Percentiles rank a stretch among this genome's conserved stretches.
These are phyloP conservation scores for Leucophenga montana DNA, from an alignment of 2,888 invertebrate species.

Conservation along the genomic window DNA sequence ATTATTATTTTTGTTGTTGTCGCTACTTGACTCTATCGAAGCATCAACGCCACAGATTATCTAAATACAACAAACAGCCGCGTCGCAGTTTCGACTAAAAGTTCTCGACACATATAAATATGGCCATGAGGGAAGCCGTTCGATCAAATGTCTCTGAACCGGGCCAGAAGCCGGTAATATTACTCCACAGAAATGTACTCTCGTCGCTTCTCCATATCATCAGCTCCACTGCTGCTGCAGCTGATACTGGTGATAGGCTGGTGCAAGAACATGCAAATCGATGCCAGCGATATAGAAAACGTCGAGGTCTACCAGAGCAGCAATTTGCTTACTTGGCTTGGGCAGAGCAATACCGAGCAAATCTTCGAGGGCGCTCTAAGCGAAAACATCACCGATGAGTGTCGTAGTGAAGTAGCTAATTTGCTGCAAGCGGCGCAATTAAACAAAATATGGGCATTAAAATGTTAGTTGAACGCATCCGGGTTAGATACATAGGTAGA, in stretches of 20 bases:
- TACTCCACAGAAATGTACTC: slow-evolving; percentile 5
- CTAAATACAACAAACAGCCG: neutral
- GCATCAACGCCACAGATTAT: slow-evolving; percentile 2
- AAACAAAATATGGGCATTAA: slow-evolving; percentile 44
- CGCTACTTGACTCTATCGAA: slow-evolving; percentile 14
- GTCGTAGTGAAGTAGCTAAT: slow-evolving; percentile 42
- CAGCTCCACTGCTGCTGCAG: neutral
- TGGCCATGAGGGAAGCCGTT: slow-evolving; percentile 14
- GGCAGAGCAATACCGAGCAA: slow-evolving; percentile 53
- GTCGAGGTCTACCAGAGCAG: neutral
- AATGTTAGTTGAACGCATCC: slow-evolving; percentile 40
- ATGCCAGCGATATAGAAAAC: neutral
- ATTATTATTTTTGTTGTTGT: too few species aligned
- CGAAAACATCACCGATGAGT: slow-evolving; percentile 27
- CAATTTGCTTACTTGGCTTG: slow-evolving; percentile 48
- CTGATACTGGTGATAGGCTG: neutral
- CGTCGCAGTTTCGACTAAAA: neutral
- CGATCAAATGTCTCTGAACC: slow-evolving; percentile 12
- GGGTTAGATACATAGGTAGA: neutral
- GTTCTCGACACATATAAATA: slow-evolving; percentile 14
- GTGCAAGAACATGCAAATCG: neutral
- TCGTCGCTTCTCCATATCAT: neutral
- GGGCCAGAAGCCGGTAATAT: slow-evolving; percentile 13
- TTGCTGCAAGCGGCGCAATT: slow-evolving; percentile 45
- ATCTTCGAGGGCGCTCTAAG: slow-evolving; percentile 45